These are phyloP conservation scores for Amblyjoppa fuscipennis DNA, from an alignment of 2,888 invertebrate species.

Conservation along the genomic window DNA sequence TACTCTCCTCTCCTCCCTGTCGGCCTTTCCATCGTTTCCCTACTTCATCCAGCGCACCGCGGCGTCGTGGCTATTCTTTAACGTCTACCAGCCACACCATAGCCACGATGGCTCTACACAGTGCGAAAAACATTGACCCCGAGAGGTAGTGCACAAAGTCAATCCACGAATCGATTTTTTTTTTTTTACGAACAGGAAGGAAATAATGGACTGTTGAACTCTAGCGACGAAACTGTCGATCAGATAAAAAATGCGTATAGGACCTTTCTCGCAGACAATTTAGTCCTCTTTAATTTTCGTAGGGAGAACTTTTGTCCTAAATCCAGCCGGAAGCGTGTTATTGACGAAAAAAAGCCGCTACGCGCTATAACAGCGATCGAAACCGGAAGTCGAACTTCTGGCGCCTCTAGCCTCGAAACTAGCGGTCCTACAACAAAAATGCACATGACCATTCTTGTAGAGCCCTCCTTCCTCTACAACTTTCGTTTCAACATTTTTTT, in stretches of 20 bases:
- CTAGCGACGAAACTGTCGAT: background rate
- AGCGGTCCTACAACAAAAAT: background rate
- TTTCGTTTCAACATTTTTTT: background rate
- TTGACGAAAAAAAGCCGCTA: background rate
- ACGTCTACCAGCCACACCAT: slow-evolving; percentile 32
- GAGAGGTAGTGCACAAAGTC: background rate
- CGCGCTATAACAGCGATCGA: background rate
- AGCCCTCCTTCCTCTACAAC: background rate
- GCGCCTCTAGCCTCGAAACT: background rate
- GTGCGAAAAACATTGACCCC: slow-evolving; percentile 60
- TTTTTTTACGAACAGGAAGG: slow-evolving; percentile 1
- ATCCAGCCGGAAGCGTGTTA: background rate
- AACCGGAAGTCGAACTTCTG: background rate
- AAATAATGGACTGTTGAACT: background rate
- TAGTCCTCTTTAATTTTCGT: background rate
- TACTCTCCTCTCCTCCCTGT: slow-evolving; percentile 14
- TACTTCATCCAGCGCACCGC: slow-evolving; percentile 39
- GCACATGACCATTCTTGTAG: background rate
- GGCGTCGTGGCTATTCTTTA: slow-evolving; percentile 60
- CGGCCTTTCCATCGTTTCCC: slow-evolving; percentile 27
- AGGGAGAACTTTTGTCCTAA: background rate
- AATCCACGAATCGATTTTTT: slow-evolving; percentile 17
- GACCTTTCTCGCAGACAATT: background rate
- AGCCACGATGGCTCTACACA: slow-evolving; percentile 5
- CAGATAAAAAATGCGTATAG: background rate